Base-by-base conservation (phyloP, 2,888 invertebrate genomes). In the Lissonota sp. region DNA sequence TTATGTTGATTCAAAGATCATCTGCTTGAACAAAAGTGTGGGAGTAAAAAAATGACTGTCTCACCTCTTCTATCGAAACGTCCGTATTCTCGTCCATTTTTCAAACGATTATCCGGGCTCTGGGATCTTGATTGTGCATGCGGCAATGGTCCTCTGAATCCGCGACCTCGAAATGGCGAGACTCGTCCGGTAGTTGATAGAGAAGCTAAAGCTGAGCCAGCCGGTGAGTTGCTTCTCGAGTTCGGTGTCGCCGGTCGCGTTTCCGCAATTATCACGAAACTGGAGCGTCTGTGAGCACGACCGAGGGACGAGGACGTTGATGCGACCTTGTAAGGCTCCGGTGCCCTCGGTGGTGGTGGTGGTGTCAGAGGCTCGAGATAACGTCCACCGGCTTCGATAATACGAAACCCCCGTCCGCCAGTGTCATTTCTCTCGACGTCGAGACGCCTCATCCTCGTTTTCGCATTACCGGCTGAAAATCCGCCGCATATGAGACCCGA, bases 211-310 rank as follows among this genome's bases (percentile, higher is more conserved):
- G 26, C 26, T 26, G 26, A 26, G 26, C 26, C 26, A 26, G 92
- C 88, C 10, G 91, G 90, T 82, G 93, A 93, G 40, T 92, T 90
- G n/a, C 94, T 93, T 5, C 94, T 93, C 10, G 95, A 94, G 77
- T 84, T 86, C 44, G 91, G 88, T 12, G 93, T 92, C 57, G 92
- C 91, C 4, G 95, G 94, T 4, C 94, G 92, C 66, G 93, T 90
- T 84, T 95, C 95, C 10, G 95, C 94, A 77, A 96, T 93, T 84
- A 96, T 96, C 81, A 96, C 95, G 90, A 96, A 96, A 4, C 96
- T 95, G 6, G 95, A 94, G 89, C 95, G 95, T 75, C 94, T 94
- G 87, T 95, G 95, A 77, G 94, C 93, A 79, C 95, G 94, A 26
- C 93, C 91, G 58, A 93, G 93, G 84, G 94, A 91, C 88, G 93